Evolutionary conservation across 2,888 invertebrate species (phyloP).

Genomic region (Bugula neritina): DNA sequence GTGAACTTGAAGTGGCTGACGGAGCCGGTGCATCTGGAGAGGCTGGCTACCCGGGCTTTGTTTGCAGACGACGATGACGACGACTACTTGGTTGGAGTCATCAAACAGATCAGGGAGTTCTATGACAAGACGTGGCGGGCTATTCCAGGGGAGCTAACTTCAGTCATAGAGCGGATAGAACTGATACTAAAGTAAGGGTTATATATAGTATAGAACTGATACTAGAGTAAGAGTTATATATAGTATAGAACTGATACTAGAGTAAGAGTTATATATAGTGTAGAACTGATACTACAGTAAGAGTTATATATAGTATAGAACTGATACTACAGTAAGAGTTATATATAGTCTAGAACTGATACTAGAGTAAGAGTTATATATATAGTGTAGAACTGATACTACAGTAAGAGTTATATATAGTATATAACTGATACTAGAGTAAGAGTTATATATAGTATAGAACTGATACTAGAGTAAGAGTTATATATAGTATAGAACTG

Average conservation of each 20-base stretch:
- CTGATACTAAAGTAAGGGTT: slow-evolving; percentile 4
- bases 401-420: background rate
- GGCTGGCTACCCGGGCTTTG: slow-evolving; percentile 1
- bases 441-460: background rate
- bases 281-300: slow-evolving; percentile 2
- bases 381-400: slow-evolving; percentile 9
- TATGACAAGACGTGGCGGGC: slow-evolving; percentile 22
- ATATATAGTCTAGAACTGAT: slow-evolving; percentile 4
- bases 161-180: slow-evolving; percentile 13
- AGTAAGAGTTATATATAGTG: background rate
- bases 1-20: slow-evolving; percentile 24
- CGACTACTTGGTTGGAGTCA: background rate
- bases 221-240: slow-evolving; percentile 4
- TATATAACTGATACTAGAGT: slow-evolving; percentile 4
- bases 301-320: slow-evolving; percentile 2
- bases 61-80: slow-evolving; percentile 21
- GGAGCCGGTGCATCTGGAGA: slow-evolving; percentile 16
- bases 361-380: too few species aligned
- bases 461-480: slow-evolving; percentile 1
- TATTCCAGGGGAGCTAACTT: background rate
- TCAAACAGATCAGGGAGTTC: slow-evolving; percentile 13
- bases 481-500: slow-evolving; percentile 6
- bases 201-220: slow-evolving; percentile 9
- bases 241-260: background rate
- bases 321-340: background rate